Evolutionary conservation across 2,797 vertebrate species (phyloP).

Genomic region (Alcedo atthis): DNA sequence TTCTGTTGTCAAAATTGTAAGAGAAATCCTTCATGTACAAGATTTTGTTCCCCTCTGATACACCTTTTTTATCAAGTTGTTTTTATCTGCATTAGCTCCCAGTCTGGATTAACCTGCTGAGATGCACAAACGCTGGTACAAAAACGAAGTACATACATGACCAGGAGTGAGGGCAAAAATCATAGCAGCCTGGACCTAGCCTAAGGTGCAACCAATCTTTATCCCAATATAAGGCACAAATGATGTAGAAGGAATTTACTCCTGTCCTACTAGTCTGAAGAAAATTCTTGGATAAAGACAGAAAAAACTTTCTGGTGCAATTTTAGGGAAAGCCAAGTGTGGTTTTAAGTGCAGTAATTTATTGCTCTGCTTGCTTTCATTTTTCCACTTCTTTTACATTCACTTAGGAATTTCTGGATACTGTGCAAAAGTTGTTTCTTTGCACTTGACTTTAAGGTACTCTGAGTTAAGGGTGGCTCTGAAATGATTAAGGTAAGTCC

Average conservation of each 20-base stretch:
- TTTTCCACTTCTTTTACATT: background rate
- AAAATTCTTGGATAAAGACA: background rate
- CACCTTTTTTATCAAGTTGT: background rate
- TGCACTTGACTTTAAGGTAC: background rate
- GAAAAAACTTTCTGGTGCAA: background rate
- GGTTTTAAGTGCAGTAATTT: background rate
- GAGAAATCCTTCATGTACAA: background rate
- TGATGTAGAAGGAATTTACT: background rate
- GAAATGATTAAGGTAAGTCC: background rate
- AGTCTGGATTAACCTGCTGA: background rate
- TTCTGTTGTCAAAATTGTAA: background rate
- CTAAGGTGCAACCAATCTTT: background rate
- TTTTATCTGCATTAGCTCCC: background rate
- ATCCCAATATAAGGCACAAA: background rate
- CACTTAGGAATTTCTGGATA: rapidly evolving
- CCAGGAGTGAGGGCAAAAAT: background rate
- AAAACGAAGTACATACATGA: background rate
- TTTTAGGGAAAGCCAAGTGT: background rate
- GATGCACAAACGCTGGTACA: background rate
- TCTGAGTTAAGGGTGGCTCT: background rate
- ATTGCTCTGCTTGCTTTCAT: background rate
- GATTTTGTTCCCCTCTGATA: background rate
- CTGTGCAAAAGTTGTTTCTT: background rate
- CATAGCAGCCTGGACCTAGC: background rate
- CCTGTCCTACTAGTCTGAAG: background rate